phyloP scores from a whole-genome alignment of 1,140 invertebrate genomes.

The Cepaea nemoralis region DNA sequence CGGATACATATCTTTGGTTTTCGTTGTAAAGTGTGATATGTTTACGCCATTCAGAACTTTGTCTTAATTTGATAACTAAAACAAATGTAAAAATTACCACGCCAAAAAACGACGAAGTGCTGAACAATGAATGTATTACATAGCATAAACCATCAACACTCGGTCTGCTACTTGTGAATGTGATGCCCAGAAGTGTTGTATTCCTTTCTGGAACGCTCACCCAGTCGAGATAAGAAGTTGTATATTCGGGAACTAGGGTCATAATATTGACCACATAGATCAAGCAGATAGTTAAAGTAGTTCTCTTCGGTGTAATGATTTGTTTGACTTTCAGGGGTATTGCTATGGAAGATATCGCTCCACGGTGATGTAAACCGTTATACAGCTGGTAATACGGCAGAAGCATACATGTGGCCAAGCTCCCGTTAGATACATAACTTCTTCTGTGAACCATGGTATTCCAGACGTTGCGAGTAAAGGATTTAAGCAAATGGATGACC shows the following conservation, averaged over 20 bases:
- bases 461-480: background rate
- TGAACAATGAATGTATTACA: background rate
- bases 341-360: slow-evolving; percentile 8
- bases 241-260: background rate
- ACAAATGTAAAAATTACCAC: background rate
- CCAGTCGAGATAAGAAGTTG: background rate
- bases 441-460: background rate
- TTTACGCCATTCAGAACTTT: background rate
- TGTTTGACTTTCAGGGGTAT: slow-evolving; percentile 15
- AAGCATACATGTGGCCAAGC: slow-evolving; percentile 4
- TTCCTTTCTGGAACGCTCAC: background rate
- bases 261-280: background rate
- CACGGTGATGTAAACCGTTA: background rate
- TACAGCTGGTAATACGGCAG: background rate
- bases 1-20: background rate
- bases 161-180: background rate
- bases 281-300: background rate
- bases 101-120: background rate
- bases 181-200: background rate
- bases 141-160: background rate
- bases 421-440: slow-evolving; percentile 5
- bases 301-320: background rate
- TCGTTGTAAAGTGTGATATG: background rate
- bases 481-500: background rate
- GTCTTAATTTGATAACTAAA: background rate